Percentiles rank a stretch among this genome's conserved stretches.
Evolutionary conservation across 2,888 invertebrate species (phyloP).

Genomic region (Isotomurus palustris): DNA sequence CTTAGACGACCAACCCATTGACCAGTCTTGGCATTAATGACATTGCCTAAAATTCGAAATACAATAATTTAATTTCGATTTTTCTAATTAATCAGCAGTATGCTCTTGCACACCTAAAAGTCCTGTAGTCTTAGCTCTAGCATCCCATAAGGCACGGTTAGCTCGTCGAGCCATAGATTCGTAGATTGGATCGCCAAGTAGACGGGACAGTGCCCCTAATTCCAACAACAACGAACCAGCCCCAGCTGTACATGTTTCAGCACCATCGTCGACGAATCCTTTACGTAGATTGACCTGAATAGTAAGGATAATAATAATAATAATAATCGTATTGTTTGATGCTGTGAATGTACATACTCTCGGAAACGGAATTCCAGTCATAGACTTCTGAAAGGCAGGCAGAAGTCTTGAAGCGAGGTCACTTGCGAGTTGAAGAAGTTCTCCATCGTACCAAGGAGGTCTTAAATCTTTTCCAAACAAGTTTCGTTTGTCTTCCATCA

Average conservation of each 20-base stretch:
- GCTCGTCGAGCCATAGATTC: constrained; percentile 58
- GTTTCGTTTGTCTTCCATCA: constrained; percentile 56
- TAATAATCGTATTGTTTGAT: neutral
- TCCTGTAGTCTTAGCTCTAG: constrained; percentile 57
- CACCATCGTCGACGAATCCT: constrained; percentile 54
- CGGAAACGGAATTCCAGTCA: constrained; percentile 58
- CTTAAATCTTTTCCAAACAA: constrained; percentile 55
- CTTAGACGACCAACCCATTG: constrained; percentile 58
- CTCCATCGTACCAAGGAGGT: constrained; percentile 55
- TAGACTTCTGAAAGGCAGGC: constrained; percentile 59
- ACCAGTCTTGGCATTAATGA: constrained; percentile 60
- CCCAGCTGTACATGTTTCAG: constrained; percentile 61
- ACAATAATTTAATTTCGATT: neutral
- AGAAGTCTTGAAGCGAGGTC: constrained; percentile 58
- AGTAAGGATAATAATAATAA: neutral
- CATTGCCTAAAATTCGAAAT: constrained; percentile 53
- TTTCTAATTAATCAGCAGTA: neutral
- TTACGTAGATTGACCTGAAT: constrained; percentile 55
- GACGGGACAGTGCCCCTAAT: constrained; percentile 58
- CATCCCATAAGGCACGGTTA: constrained; percentile 55
- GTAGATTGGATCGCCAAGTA: constrained; percentile 58
- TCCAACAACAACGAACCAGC: constrained; percentile 61
- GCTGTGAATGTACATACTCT: constrained; percentile 47
- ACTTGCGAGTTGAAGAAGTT: constrained; percentile 58
- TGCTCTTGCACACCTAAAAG: constrained; percentile 52